Percentiles rank a stretch among this genome's conserved stretches.
These are phyloP conservation scores for Prochilodus magdalenae DNA, from an alignment of 2,113 vertebrate genomes.

Conservation along the genomic window DNA sequence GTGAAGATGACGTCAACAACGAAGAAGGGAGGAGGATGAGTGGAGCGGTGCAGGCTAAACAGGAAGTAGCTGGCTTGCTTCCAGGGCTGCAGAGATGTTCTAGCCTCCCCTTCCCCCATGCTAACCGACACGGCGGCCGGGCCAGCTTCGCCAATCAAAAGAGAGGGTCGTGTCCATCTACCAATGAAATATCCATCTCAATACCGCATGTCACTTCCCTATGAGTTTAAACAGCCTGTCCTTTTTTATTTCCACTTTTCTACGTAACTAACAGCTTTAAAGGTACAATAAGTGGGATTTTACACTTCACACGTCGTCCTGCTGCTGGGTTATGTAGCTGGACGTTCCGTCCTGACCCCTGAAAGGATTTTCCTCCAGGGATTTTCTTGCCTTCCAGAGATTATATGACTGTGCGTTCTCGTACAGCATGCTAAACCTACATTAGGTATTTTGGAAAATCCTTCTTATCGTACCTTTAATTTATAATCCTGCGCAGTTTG, in stretches of 20 bases:
- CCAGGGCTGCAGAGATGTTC: slow-evolving; percentile 49
- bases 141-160: background rate
- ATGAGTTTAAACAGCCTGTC: background rate
- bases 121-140: background rate
- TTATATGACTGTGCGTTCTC: background rate
- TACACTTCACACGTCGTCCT: background rate
- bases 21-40: background rate
- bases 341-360: background rate
- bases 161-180: background rate
- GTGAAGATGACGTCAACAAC: slow-evolving; percentile 37
- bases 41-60: slow-evolving; percentile 12
- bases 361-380: background rate
- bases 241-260: background rate
- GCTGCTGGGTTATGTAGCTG: background rate
- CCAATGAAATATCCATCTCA: background rate
- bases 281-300: slow-evolving; percentile 3
- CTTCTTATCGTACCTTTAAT: background rate
- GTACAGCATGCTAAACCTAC: background rate
- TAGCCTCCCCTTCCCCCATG: slow-evolving; percentile 4
- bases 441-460: background rate
- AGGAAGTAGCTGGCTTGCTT: slow-evolving; percentile 41
- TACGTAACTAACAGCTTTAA: background rate
- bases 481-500: background rate
- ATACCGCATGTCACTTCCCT: background rate
- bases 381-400: background rate